Evolutionary conservation across 2,797 vertebrate species (phyloP).

Genomic region (Coregonus sp.): DNA sequence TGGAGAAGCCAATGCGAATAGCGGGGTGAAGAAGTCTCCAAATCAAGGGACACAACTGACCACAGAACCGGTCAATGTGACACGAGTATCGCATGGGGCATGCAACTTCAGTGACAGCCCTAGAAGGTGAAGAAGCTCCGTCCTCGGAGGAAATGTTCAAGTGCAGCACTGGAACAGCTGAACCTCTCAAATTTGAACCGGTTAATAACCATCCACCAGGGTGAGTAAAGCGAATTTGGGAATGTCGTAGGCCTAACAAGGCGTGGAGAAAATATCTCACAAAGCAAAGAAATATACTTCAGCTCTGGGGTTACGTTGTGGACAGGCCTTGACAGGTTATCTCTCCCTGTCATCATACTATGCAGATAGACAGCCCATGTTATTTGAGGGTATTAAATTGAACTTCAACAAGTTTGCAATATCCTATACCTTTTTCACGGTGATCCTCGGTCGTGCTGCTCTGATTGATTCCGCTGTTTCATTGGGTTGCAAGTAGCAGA

Average conservation of each 20-base stretch:
- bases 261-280: conserved; percentile 15
- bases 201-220: conserved; percentile 46
- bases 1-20: conserved; percentile 51
- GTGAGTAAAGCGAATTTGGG: conserved; percentile 58
- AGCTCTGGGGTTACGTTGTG: conserved; percentile 25
- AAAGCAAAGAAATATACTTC: conserved; percentile 13
- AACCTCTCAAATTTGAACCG: conserved; percentile 50
- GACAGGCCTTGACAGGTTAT: conserved; percentile 59
- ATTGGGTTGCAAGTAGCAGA: background rate
- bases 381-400: conserved; percentile 22
- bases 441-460: background rate
- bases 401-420: conserved; percentile 63
- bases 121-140: conserved; percentile 56
- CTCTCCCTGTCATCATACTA: conserved; percentile 35
- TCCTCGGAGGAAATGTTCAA: conserved; percentile 59
- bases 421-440: no score
- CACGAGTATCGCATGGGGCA: conserved; percentile 40
- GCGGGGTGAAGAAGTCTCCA: conserved; percentile 48
- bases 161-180: conserved; percentile 59
- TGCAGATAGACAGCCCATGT: conserved; percentile 11
- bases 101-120: conserved; percentile 36
- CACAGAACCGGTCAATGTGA: conserved; percentile 54
- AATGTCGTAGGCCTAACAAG: conserved; percentile 19
- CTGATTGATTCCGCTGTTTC: background rate
- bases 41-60: conserved; percentile 60